phyloP scores from a whole-genome alignment of 2,888 invertebrate species.

The Calliscelio sp. region DNA sequence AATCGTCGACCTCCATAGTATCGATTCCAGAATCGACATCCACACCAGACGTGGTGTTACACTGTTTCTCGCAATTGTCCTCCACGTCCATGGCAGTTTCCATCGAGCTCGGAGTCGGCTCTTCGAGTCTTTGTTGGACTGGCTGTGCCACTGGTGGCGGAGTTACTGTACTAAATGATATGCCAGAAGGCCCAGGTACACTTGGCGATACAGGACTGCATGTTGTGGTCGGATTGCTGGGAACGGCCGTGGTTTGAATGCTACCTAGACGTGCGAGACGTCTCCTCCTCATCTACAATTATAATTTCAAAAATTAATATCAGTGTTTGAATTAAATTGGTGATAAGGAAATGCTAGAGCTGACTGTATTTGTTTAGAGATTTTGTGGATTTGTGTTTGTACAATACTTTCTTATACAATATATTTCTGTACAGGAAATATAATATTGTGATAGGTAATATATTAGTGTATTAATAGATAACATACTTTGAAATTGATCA shows the following conservation, averaged over 20 bases:
- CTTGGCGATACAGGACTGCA: slow-evolving; percentile 83
- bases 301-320: too few species aligned
- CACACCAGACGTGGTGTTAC: slow-evolving; percentile 86
- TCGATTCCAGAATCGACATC: slow-evolving; percentile 92
- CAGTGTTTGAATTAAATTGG: too few species aligned
- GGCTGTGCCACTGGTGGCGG: slow-evolving; percentile 78
- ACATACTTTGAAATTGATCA: too few species aligned
- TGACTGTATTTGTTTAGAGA: too few species aligned
- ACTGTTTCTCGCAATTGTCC: slow-evolving; percentile 86
- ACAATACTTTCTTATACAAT: too few species aligned
- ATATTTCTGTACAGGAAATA: too few species aligned
- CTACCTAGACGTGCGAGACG: slow-evolving; percentile 91
- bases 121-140: slow-evolving; percentile 79
- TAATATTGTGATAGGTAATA: too few species aligned
- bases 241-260: slow-evolving; percentile 86
- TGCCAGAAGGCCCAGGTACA: slow-evolving; percentile 84
- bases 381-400: too few species aligned
- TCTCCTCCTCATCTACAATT: slow-evolving; percentile 93
- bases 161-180: slow-evolving; percentile 77
- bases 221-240: slow-evolving; percentile 5
- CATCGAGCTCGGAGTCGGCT: slow-evolving; percentile 27
- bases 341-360: too few species aligned
- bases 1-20: slow-evolving; percentile 90
- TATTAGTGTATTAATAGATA: too few species aligned
- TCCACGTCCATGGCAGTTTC: slow-evolving; percentile 88